phyloP scores from a whole-genome alignment of 1,140 invertebrate species.

The Aphaenogaster ashmeadi region DNA sequence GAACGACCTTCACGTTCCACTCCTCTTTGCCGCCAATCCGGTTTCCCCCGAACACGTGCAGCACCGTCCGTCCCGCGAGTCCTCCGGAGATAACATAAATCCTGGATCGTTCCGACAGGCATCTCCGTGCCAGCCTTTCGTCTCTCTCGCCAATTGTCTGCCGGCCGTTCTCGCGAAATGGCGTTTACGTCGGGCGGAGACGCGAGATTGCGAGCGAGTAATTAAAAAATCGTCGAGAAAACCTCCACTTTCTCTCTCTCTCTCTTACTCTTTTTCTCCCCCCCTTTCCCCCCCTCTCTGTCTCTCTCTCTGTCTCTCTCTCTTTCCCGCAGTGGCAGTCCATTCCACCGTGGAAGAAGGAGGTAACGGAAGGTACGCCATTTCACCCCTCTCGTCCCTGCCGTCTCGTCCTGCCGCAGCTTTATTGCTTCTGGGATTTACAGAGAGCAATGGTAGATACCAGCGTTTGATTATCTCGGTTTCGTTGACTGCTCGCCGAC shows the following conservation, averaged over 20 bases:
- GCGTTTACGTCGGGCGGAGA: slow-evolving; percentile 48
- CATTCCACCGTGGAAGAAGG: slow-evolving; percentile 13
- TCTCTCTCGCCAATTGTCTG: slow-evolving; percentile 57
- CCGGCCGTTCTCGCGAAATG: slow-evolving; percentile 46
- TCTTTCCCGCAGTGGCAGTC: neutral
- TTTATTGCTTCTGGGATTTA: slow-evolving; percentile 67
- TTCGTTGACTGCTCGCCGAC: slow-evolving; percentile 56
- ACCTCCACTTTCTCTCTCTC: neutral
- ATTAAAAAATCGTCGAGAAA: slow-evolving; percentile 64
- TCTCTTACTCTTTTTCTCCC: neutral
- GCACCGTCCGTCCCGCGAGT: slow-evolving; percentile 45
- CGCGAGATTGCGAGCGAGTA: slow-evolving; percentile 61
- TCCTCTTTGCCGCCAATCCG: slow-evolving; percentile 45
- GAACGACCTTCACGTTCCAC: slow-evolving; percentile 43
- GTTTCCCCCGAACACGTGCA: slow-evolving; percentile 48
- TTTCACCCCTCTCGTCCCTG: neutral
- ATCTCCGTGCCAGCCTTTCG: slow-evolving; percentile 32
- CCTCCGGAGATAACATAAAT: slow-evolving; percentile 56
- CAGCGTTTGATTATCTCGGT: slow-evolving; percentile 61
- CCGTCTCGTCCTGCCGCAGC: slow-evolving; percentile 21
- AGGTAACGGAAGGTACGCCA: slow-evolving; percentile 16
- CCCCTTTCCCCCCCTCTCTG: neutral
- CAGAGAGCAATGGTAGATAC: slow-evolving; percentile 60
- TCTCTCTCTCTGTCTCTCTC: neutral
- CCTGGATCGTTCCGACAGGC: slow-evolving; percentile 50